phyloP scores from a whole-genome alignment of 2,797 vertebrate species.

The Myripristis murdjan region DNA sequence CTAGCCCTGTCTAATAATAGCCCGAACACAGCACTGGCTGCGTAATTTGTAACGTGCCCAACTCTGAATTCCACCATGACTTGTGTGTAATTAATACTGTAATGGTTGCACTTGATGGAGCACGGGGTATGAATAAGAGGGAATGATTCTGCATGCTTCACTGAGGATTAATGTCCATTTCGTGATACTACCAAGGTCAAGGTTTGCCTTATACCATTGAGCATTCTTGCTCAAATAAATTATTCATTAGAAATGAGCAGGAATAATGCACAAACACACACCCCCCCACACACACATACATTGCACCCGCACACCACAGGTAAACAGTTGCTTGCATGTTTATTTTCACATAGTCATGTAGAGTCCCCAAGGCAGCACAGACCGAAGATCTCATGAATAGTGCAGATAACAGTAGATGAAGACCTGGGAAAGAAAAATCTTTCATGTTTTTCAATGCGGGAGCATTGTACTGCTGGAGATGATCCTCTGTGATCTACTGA shows the following conservation, averaged over 20 bases:
- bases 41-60: slow-evolving; percentile 11
- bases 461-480: slow-evolving; percentile 47
- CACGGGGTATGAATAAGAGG: slow-evolving; percentile 36
- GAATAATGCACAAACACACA: slow-evolving; percentile 31
- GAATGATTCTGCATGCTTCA: slow-evolving; percentile 41
- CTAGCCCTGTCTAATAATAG: background rate
- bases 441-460: slow-evolving; percentile 57
- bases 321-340: slow-evolving; percentile 56
- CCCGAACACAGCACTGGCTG: background rate
- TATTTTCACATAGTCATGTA: slow-evolving; percentile 46
- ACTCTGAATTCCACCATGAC: slow-evolving; percentile 20
- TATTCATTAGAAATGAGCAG: slow-evolving; percentile 64
- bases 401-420: slow-evolving; percentile 46
- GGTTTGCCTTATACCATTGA: slow-evolving; percentile 54
- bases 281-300: slow-evolving; percentile 1
- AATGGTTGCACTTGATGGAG: slow-evolving; percentile 38
- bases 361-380: slow-evolving; percentile 35
- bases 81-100: slow-evolving; percentile 42
- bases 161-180: slow-evolving; percentile 64
- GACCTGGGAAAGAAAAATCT: slow-evolving; percentile 51
- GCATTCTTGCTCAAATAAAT: slow-evolving; percentile 64
- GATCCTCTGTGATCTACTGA: slow-evolving; percentile 60
- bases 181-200: slow-evolving; percentile 57
- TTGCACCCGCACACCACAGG: slow-evolving; percentile 30
- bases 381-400: slow-evolving; percentile 60